Percentiles rank a stretch among this genome's conserved stretches.
These are phyloP conservation scores for Edolisoma coerulescens DNA, from an alignment of 2,113 vertebrate genomes.

Conservation along the genomic window DNA sequence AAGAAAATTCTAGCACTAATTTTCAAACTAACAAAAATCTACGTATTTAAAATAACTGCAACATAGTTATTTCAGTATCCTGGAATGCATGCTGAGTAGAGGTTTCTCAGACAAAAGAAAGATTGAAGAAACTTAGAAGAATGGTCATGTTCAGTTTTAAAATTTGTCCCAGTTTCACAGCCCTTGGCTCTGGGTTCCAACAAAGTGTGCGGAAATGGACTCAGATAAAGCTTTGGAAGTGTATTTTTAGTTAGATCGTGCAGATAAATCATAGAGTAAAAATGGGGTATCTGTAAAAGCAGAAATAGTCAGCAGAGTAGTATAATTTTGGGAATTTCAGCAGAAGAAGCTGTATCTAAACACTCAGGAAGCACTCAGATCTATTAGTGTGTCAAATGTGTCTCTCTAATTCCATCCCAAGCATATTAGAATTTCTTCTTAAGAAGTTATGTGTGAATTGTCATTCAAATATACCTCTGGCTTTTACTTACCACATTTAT, in stretches of 20 bases:
- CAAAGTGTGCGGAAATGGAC: not conserved
- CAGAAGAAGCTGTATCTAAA: not conserved
- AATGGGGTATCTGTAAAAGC: not conserved
- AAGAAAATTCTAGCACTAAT: not conserved
- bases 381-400: not conserved
- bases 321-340: not conserved
- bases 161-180: slow-evolving; percentile 19
- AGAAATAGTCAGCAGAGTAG: not conserved
- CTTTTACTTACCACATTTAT: not conserved
- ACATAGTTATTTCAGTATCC: not conserved
- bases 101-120: not conserved
- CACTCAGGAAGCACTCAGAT: not conserved
- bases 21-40: not conserved
- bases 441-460: not conserved
- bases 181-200: not conserved
- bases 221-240: not conserved
- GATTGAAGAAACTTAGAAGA: not conserved
- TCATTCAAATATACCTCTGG: not conserved
- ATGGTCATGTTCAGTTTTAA: not conserved
- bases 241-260: slow-evolving; percentile 1
- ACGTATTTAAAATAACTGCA: not conserved
- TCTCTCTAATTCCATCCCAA: not conserved
- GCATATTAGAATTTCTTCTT: not conserved
- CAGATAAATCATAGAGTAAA: not conserved
- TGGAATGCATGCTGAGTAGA: not conserved